Percentiles rank a stretch among this genome's conserved stretches.
Evolutionary conservation across 2,113 vertebrate genomes (phyloP).

Genomic region (Meleagris gallopavo): DNA sequence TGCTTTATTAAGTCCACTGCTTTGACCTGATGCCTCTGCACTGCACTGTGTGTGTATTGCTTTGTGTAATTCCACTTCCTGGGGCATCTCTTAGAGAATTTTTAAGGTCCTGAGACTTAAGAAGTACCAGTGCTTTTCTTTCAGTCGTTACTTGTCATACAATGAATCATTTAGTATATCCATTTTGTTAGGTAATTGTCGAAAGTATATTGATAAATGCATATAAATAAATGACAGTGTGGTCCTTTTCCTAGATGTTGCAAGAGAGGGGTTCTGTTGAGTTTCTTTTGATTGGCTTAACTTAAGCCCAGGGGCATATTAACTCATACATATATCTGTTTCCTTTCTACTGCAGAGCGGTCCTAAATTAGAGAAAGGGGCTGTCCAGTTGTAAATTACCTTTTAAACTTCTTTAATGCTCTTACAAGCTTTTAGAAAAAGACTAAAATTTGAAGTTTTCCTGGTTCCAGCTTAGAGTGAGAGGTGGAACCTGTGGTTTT

Average conservation of each 20-base stretch:
- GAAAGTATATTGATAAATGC: background rate
- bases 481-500: background rate
- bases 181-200: background rate
- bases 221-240: background rate
- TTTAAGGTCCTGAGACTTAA: background rate
- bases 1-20: background rate
- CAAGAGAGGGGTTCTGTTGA: background rate
- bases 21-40: background rate
- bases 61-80: background rate
- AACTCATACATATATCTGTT: background rate
- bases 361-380: background rate
- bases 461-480: background rate
- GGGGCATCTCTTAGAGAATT: background rate
- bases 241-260: background rate
- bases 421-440: background rate
- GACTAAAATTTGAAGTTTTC: background rate
- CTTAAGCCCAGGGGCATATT: background rate
- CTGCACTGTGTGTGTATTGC: fast-evolving
- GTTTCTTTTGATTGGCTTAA: background rate
- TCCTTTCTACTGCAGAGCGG: background rate
- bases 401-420: background rate
- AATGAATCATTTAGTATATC: background rate
- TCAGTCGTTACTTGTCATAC: background rate
- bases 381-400: background rate
- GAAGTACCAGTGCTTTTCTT: background rate